Evolutionary conservation across 1,140 invertebrate genomes (phyloP).

Genomic region (Phymorhynchus buccinoides): DNA sequence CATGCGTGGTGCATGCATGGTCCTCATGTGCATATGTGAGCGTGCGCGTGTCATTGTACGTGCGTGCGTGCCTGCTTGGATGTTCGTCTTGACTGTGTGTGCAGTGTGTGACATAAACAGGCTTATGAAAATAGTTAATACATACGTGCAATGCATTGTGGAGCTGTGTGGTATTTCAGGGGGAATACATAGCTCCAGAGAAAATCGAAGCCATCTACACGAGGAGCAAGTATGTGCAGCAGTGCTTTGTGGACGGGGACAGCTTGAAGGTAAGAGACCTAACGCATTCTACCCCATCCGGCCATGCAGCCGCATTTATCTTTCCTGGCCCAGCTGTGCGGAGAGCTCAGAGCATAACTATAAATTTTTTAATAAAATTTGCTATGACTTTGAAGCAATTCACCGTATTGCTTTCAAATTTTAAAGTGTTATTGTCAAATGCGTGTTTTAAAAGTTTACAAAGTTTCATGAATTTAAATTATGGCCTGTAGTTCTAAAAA

Average conservation of each 20-base stretch:
- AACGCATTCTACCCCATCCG: not conserved
- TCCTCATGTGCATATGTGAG: too few relatives aligned
- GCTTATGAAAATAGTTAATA: too few relatives aligned
- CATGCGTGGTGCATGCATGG: too few relatives aligned
- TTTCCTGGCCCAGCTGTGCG: too few relatives aligned
- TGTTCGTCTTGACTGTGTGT: too few relatives aligned
- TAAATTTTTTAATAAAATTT: not conserved
- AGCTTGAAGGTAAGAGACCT: slow-evolving; percentile 81
- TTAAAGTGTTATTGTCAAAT: not conserved
- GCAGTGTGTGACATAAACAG: too few relatives aligned
- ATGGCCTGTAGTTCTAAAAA: too few relatives aligned
- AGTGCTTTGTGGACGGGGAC: slow-evolving; percentile 97
- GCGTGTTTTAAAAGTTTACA: not conserved
- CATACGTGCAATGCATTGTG: too few relatives aligned
- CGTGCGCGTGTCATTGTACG: too few relatives aligned
- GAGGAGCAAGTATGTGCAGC: slow-evolving; percentile 91
- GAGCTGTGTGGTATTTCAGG: too few relatives aligned
- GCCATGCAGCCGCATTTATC: not conserved
- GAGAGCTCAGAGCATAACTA: not conserved
- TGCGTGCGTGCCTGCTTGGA: too few relatives aligned
- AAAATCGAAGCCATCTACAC: slow-evolving; percentile 98
- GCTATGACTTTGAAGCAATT: not conserved
- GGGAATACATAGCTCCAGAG: slow-evolving; percentile 98
- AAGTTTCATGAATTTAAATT: too few relatives aligned
- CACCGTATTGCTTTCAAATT: not conserved